These are phyloP conservation scores for Phenganax stokvisi DNA, from an alignment of 92 coral and sea anemone species.

Conservation along the genomic window DNA sequence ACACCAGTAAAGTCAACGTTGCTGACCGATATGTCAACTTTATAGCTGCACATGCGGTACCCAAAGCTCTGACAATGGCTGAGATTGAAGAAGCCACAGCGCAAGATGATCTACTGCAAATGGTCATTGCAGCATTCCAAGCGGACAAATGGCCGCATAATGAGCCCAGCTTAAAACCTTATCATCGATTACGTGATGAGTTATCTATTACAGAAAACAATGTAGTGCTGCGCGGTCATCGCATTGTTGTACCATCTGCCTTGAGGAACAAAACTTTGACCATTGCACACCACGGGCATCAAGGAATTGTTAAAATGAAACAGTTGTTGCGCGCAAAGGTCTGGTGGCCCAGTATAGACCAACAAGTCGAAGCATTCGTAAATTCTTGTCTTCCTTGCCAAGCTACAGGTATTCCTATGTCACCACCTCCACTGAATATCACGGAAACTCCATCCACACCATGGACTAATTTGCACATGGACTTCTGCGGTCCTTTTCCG, in stretches of 20 bases:
- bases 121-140: not conserved
- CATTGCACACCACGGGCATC: slow-evolving; percentile 4
- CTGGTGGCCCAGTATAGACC: not conserved
- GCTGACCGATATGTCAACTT: not conserved
- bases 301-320: slow-evolving; percentile 14
- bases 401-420: not conserved
- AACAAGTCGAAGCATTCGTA: not conserved
- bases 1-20: not conserved
- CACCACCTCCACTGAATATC: not conserved
- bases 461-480: not conserved
- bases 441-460: not conserved
- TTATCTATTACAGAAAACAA: not conserved
- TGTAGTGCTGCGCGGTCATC: not conserved
- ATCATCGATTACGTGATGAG: not conserved
- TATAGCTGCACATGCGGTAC: not conserved
- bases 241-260: not conserved
- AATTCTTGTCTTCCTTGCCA: not conserved
- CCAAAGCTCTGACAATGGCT: not conserved
- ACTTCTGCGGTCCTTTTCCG: not conserved
- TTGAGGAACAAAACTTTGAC: not conserved
- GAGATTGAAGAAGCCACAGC: not conserved
- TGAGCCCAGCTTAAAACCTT: no score
- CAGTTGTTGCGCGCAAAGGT: not conserved
- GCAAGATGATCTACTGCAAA: not conserved
- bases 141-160: not conserved